Conservation (phyloP, 1,140 invertebrate genomes). For the Anastrepha obliqua region DNA sequence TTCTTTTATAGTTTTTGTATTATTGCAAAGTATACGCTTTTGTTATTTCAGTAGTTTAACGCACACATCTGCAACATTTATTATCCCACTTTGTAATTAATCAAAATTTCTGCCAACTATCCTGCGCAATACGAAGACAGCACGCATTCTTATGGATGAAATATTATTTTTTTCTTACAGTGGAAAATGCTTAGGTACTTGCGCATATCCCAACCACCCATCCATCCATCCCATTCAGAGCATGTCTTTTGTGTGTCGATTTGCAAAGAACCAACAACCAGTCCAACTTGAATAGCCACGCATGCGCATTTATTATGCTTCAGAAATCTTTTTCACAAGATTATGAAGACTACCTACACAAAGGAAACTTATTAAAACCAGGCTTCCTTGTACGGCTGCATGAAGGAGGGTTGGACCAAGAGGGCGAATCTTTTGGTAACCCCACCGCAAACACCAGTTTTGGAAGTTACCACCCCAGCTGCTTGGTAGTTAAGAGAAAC, state of each 20-base stretch:
- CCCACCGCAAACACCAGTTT: conserved; percentile 37
- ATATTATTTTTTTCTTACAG: not conserved
- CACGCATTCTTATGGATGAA: not conserved
- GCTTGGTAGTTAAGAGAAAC: not conserved
- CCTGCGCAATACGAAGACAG: conserved; percentile 6
- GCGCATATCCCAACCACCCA: not conserved
- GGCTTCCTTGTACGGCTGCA: not conserved
- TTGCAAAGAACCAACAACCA: conserved; percentile 21
- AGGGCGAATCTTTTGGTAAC: not conserved
- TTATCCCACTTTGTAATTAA: not conserved
- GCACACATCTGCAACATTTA: not conserved
- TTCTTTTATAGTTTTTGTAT: not conserved
- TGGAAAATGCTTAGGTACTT: not conserved
- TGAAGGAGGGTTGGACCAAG: conserved; percentile 33
- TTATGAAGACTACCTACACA: conserved; percentile 6
- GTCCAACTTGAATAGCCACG: not conserved
- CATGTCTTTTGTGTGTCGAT: not conserved
- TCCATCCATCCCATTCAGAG: conserved; percentile 1
- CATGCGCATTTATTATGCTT: conserved; percentile 22
- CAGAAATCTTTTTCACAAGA: conserved; percentile 12
- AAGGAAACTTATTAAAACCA: not conserved
- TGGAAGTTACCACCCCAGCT: conserved; percentile 23
- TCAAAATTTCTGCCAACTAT: not conserved
- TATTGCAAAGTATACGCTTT: not conserved
- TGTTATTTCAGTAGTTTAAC: conserved; percentile 17